Base-by-base conservation (phyloP, 2,888 invertebrate species). In the Cephus nigrinus region DNA sequence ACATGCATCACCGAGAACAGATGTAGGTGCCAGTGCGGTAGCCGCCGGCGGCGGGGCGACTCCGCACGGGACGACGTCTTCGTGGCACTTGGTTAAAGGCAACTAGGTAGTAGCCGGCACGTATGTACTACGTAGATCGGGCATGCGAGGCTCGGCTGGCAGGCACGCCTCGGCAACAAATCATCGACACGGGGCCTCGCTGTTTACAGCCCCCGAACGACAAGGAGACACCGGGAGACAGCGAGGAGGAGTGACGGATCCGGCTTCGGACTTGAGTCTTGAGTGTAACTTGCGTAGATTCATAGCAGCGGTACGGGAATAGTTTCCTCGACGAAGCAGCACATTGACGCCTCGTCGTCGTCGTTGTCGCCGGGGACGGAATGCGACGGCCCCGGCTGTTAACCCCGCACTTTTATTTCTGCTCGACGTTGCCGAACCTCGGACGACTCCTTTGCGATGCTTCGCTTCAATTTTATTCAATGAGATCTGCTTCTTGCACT, bases 131-230 rank as follows among this genome's bases (percentile, higher is more conserved):
- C 81, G 81, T 78, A 81, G 82, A 85, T 86, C 82, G 85, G 85
- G 84, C 87, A 84, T 85, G 83, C 83, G 81, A 86, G 83, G 83
- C 81, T 85, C 81, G 86, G 83, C 83, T 80, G 83, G 69, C 69
- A 77, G 87, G 82, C 84, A 87, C 87, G 89, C 88, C 88, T 86
- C 79, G 84, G 84, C 88, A 87, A 89, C 89, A 90, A 90, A 90
- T 90, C 90, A 90, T 89, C 88, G 86, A 84, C 85, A 78, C 72
- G 76, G 69, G 76, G 31, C 33, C 68, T 23, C 68, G 32, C 32
- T 30, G 68, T 68, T 31, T 31, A 69, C 69, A 69, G 69, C 69
- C 69, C 31, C 40, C 15, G 15, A 40, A 40, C 40, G 40, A 40
- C 40, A 32, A 30, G 74, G 74, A 36, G 75, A 75, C 73, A 73